Evolutionary conservation across 2,797 vertebrate genomes (phyloP), one percentile per base, ranked within the genome.

Genomic region (Acipenser oxyrinchus): DNA sequence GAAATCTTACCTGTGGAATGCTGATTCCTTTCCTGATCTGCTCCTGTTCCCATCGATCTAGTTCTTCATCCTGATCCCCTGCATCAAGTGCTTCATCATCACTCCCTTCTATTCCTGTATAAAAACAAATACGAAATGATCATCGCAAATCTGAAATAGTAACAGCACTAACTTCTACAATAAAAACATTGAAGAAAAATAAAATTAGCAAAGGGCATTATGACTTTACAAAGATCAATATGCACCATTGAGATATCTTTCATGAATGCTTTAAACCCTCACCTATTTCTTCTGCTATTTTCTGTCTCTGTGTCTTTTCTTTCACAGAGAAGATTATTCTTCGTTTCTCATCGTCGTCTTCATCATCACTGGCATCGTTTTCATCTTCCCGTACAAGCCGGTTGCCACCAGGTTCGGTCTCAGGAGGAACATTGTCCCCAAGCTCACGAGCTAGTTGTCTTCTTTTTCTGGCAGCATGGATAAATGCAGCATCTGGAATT

Each of bases 1-100:
- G 37, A 37, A 37, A 37, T 37, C 78, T 10, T 80, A 92, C 97
- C 93, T 99, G 97, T 58, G 97, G 97, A 78, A 99, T 98, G 82
- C 95, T 99, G 84, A 97, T 99, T 80, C 97, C 97, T 88, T 99
- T 99, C 68, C 96, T 87, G 72, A 99, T 98, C 91, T 99, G 97
- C 78, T 99, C 97, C 82, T 98, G 97, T 73, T 98, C 97, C 97
- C 97, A 99, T 8, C 95, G 94, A 84, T 88, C 93, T 74, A 98
- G 84, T 71, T 99, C 97, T 77, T 99, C 97, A 80, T 98, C 96
- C 53, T 98, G 92, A 15, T 95, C 93, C 13, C 89, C 89, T 62
- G 91, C 63, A 73, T 94, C 93, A 62, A 99, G 77, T 0, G 94
- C 95, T 69, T 98, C 97, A 49, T 98, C 96, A 65, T 98, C 95